A percentile compares a stretch with the other conserved stretches of the same genome.
Evolutionary conservation across 1,140 invertebrate species (phyloP).

Genomic region (Diorhabda elongata): DNA sequence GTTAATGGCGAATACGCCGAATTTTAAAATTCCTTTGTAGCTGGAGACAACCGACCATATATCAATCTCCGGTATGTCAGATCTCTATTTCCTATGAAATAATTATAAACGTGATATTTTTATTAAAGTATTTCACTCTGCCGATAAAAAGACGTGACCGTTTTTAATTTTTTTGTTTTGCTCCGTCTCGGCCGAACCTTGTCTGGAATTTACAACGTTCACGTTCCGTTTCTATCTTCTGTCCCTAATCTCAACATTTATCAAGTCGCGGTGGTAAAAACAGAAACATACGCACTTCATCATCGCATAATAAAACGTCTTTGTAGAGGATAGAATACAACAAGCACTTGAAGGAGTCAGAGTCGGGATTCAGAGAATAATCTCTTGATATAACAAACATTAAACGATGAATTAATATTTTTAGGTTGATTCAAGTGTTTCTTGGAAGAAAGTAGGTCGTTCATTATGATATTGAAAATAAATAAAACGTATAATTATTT

Average conservation of each 20-base stretch:
- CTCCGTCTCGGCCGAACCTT: neutral
- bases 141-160: no score
- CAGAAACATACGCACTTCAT: constrained; percentile 2
- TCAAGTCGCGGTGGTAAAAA: constrained; percentile 1
- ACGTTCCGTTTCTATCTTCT: constrained; percentile 2
- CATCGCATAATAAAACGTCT: constrained; percentile 2
- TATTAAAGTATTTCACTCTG: no score
- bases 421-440: neutral
- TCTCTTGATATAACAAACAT: neutral
- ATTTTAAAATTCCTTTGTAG: no score
- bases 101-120: no score
- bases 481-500: no score
- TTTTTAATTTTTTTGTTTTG: no score
- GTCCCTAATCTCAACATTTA: neutral
- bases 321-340: neutral
- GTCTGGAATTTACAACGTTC: neutral
- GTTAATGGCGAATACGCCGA: no score
- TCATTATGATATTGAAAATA: no score
- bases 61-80: no score
- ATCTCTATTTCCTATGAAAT: no score
- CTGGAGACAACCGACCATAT: no score
- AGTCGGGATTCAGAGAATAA: no score
- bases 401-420: neutral
- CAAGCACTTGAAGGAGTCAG: neutral
- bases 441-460: neutral